These are phyloP conservation scores for Eurois occulta DNA, from an alignment of 2,888 invertebrate species.

Conservation along the genomic window DNA sequence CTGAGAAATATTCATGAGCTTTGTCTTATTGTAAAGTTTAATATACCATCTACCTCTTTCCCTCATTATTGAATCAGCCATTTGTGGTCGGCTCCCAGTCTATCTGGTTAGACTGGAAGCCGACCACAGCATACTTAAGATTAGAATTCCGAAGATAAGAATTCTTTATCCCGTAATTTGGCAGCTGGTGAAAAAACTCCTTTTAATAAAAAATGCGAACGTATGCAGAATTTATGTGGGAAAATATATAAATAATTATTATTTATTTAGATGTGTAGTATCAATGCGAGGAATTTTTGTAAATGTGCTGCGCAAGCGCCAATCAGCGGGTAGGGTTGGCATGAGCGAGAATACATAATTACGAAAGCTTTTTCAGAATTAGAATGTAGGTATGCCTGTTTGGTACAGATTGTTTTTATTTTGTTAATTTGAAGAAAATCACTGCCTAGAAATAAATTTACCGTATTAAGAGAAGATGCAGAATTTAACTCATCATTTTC, in stretches of 20 bases:
- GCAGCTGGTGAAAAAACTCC: constrained; percentile 7
- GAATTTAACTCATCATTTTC: too few relatives aligned
- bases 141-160: constrained; percentile 12
- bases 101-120: not conserved
- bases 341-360: constrained; percentile 1
- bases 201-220: constrained; percentile 19
- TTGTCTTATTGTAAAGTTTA: too few relatives aligned
- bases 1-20: too few relatives aligned
- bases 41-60: not conserved
- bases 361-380: too few relatives aligned
- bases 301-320: constrained; percentile 85
- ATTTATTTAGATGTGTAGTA: constrained; percentile 70
- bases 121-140: constrained; percentile 23
- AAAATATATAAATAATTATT: constrained; percentile 61
- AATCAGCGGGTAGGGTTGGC: constrained; percentile 80
- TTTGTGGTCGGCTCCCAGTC: not conserved
- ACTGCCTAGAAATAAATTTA: too few relatives aligned
- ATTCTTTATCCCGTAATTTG: constrained; percentile 35
- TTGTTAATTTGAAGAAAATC: too few relatives aligned
- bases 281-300: constrained; percentile 83
- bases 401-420: too few relatives aligned
- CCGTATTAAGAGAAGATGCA: too few relatives aligned
- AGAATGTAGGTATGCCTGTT: too few relatives aligned
- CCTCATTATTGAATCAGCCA: not conserved
- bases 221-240: constrained; percentile 64